Conservation (phyloP, 30 jellyfish, hydroid and myxozoan species). For the Chironex yamaguchii region DNA sequence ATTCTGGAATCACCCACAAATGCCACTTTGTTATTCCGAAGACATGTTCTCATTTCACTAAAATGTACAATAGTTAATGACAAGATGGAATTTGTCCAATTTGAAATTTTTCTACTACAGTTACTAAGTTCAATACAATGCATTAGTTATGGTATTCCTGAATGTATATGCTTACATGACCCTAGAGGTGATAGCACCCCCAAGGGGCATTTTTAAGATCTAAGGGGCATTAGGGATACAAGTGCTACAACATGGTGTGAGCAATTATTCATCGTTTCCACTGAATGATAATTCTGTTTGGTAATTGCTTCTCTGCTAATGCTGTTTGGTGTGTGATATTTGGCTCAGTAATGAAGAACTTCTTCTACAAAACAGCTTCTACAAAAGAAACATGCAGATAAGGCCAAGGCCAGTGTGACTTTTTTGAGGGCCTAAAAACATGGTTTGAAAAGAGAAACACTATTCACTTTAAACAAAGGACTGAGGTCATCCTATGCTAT, state of each 20-base stretch:
- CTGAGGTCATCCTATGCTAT: not conserved
- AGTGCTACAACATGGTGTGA: too few species aligned
- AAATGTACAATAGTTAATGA: not conserved
- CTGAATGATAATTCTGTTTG: too few species aligned
- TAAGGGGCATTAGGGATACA: too few species aligned
- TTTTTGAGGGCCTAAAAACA: not conserved
- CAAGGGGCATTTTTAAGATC: too few species aligned
- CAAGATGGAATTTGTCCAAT: not conserved
- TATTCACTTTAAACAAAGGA: not conserved
- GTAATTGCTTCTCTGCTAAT: too few species aligned
- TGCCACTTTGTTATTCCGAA: conserved; percentile 80
- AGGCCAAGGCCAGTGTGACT: not conserved
- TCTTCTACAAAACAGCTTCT: not conserved
- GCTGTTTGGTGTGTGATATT: too few species aligned
- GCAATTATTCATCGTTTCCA: too few species aligned
- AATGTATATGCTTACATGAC: too few species aligned
- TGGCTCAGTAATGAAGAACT: too few species aligned
- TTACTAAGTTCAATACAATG: too few species aligned
- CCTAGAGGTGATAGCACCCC: too few species aligned
- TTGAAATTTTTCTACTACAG: not conserved
- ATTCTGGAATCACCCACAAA: conserved; percentile 95
- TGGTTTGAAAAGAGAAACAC: not conserved
- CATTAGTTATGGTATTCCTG: too few species aligned
- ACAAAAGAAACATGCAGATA: not conserved
- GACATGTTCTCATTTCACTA: conserved; percentile 88